phyloP scores from a whole-genome alignment of 1,140 invertebrate species.

The Plutomurus gul region DNA sequence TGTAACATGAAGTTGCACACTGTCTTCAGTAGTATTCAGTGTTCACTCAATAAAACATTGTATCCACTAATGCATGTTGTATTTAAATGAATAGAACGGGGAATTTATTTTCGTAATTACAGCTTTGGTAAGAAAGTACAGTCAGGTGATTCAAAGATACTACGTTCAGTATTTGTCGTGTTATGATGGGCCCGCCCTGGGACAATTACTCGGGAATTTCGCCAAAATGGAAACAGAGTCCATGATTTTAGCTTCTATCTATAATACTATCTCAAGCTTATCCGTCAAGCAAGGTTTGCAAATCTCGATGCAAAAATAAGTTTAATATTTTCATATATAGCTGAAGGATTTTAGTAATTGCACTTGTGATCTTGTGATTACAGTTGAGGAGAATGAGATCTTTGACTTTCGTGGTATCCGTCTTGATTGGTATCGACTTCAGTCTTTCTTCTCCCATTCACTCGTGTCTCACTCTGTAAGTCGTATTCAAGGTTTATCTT shows the following conservation, averaged over 20 bases:
- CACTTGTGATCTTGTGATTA: slow-evolving; percentile 53
- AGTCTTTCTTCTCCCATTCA: slow-evolving; percentile 92
- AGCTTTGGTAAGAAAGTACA: slow-evolving; percentile 90
- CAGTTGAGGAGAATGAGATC: slow-evolving; percentile 91
- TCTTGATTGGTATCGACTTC: slow-evolving; percentile 95
- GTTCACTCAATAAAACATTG: too few species aligned
- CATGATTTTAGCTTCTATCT: slow-evolving; percentile 89
- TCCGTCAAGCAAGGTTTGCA: slow-evolving; percentile 81
- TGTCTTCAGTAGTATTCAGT: too few species aligned
- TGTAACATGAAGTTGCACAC: neutral
- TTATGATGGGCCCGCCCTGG: slow-evolving; percentile 90
- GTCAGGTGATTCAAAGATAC: slow-evolving; percentile 96
- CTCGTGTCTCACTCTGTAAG: slow-evolving; percentile 91
- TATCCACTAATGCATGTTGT: too few species aligned
- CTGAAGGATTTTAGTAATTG: neutral
- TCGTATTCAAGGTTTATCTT: slow-evolving; percentile 58
- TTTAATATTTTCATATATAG: neutral
- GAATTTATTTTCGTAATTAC: slow-evolving; percentile 38
- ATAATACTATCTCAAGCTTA: slow-evolving; percentile 82
- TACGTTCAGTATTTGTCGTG: slow-evolving; percentile 96
- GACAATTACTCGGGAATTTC: slow-evolving; percentile 79
- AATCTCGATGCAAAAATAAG: neutral
- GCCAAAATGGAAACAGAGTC: slow-evolving; percentile 88
- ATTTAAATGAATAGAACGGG: too few species aligned
- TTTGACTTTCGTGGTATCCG: slow-evolving; percentile 95